Conservation (phyloP, 2,888 invertebrate species). For the Drosophila flavopinicola region DNA sequence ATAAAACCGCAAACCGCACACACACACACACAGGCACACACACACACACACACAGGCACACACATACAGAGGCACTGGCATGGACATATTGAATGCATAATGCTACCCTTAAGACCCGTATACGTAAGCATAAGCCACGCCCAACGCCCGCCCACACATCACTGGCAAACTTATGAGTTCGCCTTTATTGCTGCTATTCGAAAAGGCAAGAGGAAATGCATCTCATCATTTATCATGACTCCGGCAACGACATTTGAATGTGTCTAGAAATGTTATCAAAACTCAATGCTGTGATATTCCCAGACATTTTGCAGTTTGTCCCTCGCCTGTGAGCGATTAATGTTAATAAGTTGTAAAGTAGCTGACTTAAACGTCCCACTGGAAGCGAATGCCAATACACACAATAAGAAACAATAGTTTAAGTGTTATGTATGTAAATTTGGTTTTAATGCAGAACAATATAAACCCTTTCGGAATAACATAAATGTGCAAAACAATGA, state of each 20-base stretch:
- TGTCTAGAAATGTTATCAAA: conserved; percentile 1
- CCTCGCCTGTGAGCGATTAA: no score
- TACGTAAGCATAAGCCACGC: conserved; percentile 21
- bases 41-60: conserved; percentile 2
- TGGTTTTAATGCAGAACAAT: no score
- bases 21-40: conserved; percentile 1
- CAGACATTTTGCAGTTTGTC: no score
- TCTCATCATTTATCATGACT: conserved; percentile 10
- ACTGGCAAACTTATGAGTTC: conserved; percentile 34
- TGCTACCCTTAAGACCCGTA: background rate
- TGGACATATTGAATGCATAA: conserved; percentile 14
- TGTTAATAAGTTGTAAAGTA: no score
- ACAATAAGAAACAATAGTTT: no score
- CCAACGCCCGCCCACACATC: conserved; percentile 28
- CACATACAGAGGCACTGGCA: background rate
- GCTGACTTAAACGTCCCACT: no score
- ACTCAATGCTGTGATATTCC: no score
- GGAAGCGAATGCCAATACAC: no score
- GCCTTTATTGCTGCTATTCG: conserved; percentile 29
- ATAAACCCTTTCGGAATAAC: no score
- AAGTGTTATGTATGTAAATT: no score
- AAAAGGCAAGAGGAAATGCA: conserved; percentile 16
- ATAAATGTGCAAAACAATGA: no score
- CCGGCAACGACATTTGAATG: conserved; percentile 8
- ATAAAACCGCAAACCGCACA: conserved; percentile 23